Conservation (phyloP, 2,797 vertebrate genomes). For the Centropyge bicolor region DNA sequence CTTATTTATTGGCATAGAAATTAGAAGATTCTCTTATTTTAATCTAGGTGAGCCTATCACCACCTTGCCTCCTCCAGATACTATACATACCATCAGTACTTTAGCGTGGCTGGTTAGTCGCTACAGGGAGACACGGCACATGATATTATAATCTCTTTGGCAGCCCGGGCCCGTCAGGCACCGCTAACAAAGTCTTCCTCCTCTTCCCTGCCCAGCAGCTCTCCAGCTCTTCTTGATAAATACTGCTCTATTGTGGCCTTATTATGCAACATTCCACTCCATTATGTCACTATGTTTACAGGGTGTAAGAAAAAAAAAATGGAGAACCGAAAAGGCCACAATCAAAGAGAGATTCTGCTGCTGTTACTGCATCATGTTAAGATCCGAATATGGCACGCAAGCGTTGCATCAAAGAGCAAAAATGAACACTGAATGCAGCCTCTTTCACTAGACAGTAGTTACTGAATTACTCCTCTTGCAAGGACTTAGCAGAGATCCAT, state of each 20-base stretch:
- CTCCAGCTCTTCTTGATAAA: slow-evolving; percentile 56
- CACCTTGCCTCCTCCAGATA: slow-evolving; percentile 38
- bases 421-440: slow-evolving; percentile 64
- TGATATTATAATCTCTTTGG: slow-evolving; percentile 55
- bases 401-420: slow-evolving; percentile 45
- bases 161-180: slow-evolving; percentile 54
- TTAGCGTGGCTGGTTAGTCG: slow-evolving; percentile 34
- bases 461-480: slow-evolving; percentile 83
- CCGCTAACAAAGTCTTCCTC: slow-evolving; percentile 58
- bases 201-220: slow-evolving; percentile 61
- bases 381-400: slow-evolving; percentile 47
- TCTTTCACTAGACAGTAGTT: slow-evolving; percentile 82
- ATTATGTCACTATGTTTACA: slow-evolving; percentile 66
- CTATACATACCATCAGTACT: slow-evolving; percentile 31
- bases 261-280: slow-evolving; percentile 63
- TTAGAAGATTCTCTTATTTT: not conserved
- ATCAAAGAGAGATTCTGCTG: slow-evolving; percentile 49
- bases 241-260: slow-evolving; percentile 54
- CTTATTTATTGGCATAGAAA: not conserved
- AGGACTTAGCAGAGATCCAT: slow-evolving; percentile 83
- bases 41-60: slow-evolving; percentile 8
- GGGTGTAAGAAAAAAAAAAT: slow-evolving; percentile 27
- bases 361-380: slow-evolving; percentile 27
- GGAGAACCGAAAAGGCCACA: slow-evolving; percentile 40
- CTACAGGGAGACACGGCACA: slow-evolving; percentile 27